phyloP scores from a whole-genome alignment of 2,888 invertebrate species.

The Cataglyphis altisquamis region DNA sequence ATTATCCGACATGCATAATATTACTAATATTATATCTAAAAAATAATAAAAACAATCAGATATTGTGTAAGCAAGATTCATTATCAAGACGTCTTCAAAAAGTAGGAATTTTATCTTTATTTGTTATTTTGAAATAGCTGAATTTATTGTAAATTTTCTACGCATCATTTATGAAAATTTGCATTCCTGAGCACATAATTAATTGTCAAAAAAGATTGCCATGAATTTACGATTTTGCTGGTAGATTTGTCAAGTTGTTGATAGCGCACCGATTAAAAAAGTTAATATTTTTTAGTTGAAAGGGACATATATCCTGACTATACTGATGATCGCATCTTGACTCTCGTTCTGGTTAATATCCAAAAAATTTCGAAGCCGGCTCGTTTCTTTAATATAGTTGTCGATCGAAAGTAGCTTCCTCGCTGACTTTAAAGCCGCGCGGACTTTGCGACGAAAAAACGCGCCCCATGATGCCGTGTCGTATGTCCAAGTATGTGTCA shows the following conservation, averaged over 20 bases:
- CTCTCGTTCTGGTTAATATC: constrained; percentile 72
- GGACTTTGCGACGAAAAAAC: constrained; percentile 72
- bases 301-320: constrained; percentile 65
- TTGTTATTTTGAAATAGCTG: not conserved
- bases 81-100: not conserved
- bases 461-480: constrained; percentile 66
- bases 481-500: constrained; percentile 71
- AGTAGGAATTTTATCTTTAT: not conserved
- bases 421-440: constrained; percentile 77
- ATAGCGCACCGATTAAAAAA: constrained; percentile 59
- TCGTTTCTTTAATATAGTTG: constrained; percentile 72
- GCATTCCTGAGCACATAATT: not conserved
- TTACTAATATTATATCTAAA: not conserved
- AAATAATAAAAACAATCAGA: not conserved
- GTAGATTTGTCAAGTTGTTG: constrained; percentile 80
- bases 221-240: constrained; percentile 70
- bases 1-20: not conserved
- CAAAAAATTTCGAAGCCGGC: constrained; percentile 75
- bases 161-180: not conserved
- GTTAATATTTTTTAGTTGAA: constrained; percentile 69
- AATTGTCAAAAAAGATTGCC: constrained; percentile 60
- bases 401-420: constrained; percentile 70
- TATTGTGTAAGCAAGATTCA: not conserved
- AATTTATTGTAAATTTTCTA: not conserved
- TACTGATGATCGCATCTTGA: constrained; percentile 69